Conservation (phyloP, 2,113 vertebrate species). For the Caranx ignobilis region DNA sequence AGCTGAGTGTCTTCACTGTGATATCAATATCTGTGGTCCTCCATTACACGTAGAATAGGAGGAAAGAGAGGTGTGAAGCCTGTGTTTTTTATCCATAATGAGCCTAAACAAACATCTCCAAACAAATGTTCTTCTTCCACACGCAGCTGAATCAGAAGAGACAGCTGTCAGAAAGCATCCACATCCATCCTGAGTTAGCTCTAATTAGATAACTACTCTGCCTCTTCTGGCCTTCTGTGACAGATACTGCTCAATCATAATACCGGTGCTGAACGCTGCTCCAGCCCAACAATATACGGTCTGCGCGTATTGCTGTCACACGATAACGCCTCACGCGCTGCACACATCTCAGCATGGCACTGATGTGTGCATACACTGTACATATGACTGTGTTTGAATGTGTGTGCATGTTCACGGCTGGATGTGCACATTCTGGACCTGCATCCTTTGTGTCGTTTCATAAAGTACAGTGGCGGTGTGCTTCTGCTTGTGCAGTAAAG, state of each 20-base stretch:
- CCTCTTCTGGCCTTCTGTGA: constrained; percentile 65
- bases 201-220: constrained; percentile 78
- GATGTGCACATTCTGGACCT: constrained; percentile 10
- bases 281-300: constrained; percentile 8
- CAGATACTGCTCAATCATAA: constrained; percentile 72
- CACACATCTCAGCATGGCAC: not conserved
- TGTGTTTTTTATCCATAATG: constrained; percentile 66
- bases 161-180: constrained; percentile 82
- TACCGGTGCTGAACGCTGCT: constrained; percentile 18
- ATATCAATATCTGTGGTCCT: constrained; percentile 21
- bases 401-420: not conserved
- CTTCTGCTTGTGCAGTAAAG: constrained; percentile 11
- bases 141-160: constrained; percentile 71
- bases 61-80: constrained; percentile 36
- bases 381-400: not conserved
- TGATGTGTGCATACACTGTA: constrained; percentile 7
- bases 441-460: constrained; percentile 25
- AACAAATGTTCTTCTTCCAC: constrained; percentile 70
- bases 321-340: constrained; percentile 1
- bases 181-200: constrained; percentile 76
- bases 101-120: constrained; percentile 72
- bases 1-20: constrained; percentile 27
- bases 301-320: constrained; percentile 26
- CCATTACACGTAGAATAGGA: constrained; percentile 29
- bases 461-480: constrained; percentile 19